Base-by-base conservation (phyloP, 2,888 invertebrate genomes). In the Mythimna vitellina region DNA sequence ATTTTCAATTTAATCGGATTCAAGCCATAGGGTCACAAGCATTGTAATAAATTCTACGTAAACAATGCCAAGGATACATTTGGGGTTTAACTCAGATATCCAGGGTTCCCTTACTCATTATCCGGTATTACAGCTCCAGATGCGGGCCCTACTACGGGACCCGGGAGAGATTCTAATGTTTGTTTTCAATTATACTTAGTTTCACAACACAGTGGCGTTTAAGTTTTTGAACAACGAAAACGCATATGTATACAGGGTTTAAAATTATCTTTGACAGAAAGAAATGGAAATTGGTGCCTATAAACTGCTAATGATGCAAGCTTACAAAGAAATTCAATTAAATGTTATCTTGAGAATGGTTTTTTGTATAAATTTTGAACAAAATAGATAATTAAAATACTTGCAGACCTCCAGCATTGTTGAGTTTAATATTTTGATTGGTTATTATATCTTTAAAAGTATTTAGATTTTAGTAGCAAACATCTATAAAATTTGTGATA, bases 171-270 rank as follows among this genome's bases (percentile, higher is more conserved):
- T 76, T 64, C n/a, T 65, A 70, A 80, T 82, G 77, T 84, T 80
- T 85, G 82, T 82, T 80, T 84, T 80, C 70, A 84, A 84, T 84
- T 84, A 78, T 65, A 64, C 58, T 74, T 63, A 69, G 70, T 66
- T 65, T 20, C 58, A 49, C 25, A 56, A 58, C 57, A 22, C 12
- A 4, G 25, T 49, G 17, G 14, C 54, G 57, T 35, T 57, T 32
- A 60, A 70, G 62, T 68, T 80, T 56, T 25, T 53, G 49, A 64
- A 66, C 57, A 61, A 62, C 22, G 65, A 64, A 63, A 70, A 75
- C 42, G 54, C 70, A 25, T 54, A 38, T 71, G 72, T 67, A 64
- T 69, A 69, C 58, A 20, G 25, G 10, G 61, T 70, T 8, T 9
- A 35, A 60, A 67, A 81, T 58, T 56, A 64, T 70, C 29, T 53